A percentile compares a stretch with the other conserved stretches of the same genome.
These are phyloP conservation scores for Bos taurus DNA, from an alignment of 2,113 vertebrate species.

Conservation along the genomic window ARS-UCD2.0 NC_037328.1:9498501-9499000, in stretches of 20 bases:
- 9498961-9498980: not conserved
- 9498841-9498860: not conserved
- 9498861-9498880: slow-evolving; percentile 8
- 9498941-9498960: not conserved
- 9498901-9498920: not conserved
- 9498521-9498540: not conserved
- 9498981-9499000: not conserved
- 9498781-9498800: not conserved
- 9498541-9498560: not conserved
- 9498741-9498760: not conserved
- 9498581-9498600: not conserved
- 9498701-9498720: not conserved
- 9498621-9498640: not conserved
- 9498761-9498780: not conserved
- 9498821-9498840: not conserved
- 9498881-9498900: not conserved
- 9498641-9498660: not conserved
- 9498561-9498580: not conserved
- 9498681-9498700: not conserved
- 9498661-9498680: accelerated
- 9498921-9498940: not conserved
- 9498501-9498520: not conserved
- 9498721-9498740: not conserved
- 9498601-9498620: not conserved
- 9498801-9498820: not conserved